These are phyloP conservation scores for Brachionus manjavacas DNA, from an alignment of 1,140 invertebrate genomes.

Conservation along the genomic window DNA sequence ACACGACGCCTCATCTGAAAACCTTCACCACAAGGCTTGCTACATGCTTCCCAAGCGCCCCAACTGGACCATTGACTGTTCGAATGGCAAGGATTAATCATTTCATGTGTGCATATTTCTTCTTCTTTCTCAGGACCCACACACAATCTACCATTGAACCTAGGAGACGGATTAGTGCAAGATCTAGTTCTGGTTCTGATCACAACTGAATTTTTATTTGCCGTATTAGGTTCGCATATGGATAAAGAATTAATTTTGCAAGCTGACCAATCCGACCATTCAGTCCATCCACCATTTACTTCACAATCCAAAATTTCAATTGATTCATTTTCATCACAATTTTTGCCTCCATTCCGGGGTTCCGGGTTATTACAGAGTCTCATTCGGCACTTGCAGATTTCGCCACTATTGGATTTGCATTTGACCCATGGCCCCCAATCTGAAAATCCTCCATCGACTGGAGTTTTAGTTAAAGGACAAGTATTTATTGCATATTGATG, in stretches of 20 bases:
- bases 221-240: neutral
- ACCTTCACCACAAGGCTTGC: conserved; percentile 1
- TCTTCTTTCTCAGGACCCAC: conserved; percentile 40
- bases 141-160: conserved; percentile 26
- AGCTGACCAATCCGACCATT: conserved; percentile 24
- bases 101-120: conserved; percentile 19
- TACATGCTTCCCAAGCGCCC: conserved; percentile 16
- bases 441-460: conserved; percentile 25
- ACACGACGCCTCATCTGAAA: conserved; percentile 9
- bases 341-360: neutral
- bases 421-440: neutral
- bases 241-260: neutral
- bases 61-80: conserved; percentile 3
- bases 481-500: conserved; percentile 5
- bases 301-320: conserved; percentile 23
- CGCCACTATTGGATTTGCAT: neutral
- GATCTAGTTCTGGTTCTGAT: conserved; percentile 19
- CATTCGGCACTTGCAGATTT: conserved; percentile 27
- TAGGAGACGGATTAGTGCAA: conserved; percentile 21
- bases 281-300: conserved; percentile 30
- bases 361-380: conserved; percentile 8
- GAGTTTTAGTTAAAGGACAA: neutral
- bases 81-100: conserved; percentile 13
- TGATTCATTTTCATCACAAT: conserved; percentile 7
- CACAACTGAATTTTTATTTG: neutral